Percentiles rank a stretch among this genome's conserved stretches.
Evolutionary conservation across 2,113 vertebrate genomes (phyloP).

Genomic region (Ovibos moschatus): DNA sequence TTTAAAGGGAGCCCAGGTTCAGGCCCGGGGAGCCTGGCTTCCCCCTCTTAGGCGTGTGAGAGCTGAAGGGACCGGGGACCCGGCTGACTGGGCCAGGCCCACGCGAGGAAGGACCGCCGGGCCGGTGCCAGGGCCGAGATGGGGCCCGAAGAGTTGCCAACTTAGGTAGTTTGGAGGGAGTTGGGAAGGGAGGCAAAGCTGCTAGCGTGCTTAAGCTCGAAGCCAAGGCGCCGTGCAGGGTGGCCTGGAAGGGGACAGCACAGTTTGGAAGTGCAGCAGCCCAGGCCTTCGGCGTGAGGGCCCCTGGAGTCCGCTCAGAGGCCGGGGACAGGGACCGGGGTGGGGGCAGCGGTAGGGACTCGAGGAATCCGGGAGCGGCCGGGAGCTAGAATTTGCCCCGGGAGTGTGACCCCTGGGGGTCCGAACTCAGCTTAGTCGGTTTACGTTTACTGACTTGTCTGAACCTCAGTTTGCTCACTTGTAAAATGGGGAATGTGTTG

Average conservation of each 20-base stretch:
- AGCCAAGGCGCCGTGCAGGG: too few species aligned
- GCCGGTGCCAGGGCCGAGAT: background rate
- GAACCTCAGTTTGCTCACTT: background rate
- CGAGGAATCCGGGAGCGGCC: background rate
- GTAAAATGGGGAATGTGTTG: background rate
- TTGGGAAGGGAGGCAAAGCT: background rate
- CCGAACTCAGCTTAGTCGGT: background rate
- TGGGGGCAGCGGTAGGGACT: background rate
- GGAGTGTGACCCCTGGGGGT: background rate
- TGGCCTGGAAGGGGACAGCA: background rate
- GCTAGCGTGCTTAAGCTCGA: background rate
- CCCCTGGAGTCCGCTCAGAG: background rate
- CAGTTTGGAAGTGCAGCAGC: background rate
- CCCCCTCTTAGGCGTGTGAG: fast-evolving
- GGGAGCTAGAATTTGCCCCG: background rate
- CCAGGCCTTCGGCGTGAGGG: too few species aligned
- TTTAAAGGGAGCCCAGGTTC: background rate
- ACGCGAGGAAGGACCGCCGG: background rate
- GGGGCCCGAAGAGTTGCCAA: background rate
- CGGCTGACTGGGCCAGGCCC: background rate
- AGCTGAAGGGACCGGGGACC: background rate
- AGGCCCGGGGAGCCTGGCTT: fast-evolving
- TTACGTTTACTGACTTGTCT: background rate
- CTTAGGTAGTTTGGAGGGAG: background rate
- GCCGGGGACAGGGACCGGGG: too few species aligned